Percentiles rank a stretch among this genome's conserved stretches.
Conservation (phyloP, 2,797 vertebrate genomes). For the Muscicapa striata region DNA sequence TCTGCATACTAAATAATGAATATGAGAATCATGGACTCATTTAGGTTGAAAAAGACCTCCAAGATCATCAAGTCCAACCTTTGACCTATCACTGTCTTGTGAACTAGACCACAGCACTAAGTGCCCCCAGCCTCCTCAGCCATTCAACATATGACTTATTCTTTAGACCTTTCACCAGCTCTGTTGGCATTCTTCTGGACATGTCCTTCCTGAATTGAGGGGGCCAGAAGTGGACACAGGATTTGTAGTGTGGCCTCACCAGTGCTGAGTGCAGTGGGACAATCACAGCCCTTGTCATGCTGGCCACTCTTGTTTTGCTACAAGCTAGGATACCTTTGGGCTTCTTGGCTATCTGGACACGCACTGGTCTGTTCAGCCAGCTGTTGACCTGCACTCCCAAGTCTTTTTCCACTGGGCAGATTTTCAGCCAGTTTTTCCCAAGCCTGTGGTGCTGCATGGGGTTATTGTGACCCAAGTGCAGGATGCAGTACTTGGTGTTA, state of each 20-base stretch:
- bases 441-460: not conserved
- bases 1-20: not conserved
- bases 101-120: not conserved
- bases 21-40: not conserved
- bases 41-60: not conserved
- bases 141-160: not conserved
- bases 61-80: not conserved
- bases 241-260: not conserved
- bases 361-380: not conserved
- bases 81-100: not conserved
- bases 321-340: not conserved
- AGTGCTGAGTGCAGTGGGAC: not conserved
- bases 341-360: not conserved
- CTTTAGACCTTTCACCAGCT: not conserved
- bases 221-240: not conserved
- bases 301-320: not conserved
- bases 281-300: not conserved
- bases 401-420: not conserved
- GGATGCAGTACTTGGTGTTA: fast-evolving
- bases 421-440: not conserved
- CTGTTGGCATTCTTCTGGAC: not conserved
- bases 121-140: not conserved
- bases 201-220: not conserved
- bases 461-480: not conserved
- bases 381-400: not conserved